phyloP scores from a whole-genome alignment of 2,113 vertebrate species.

The Erpornis zantholeuca region DNA sequence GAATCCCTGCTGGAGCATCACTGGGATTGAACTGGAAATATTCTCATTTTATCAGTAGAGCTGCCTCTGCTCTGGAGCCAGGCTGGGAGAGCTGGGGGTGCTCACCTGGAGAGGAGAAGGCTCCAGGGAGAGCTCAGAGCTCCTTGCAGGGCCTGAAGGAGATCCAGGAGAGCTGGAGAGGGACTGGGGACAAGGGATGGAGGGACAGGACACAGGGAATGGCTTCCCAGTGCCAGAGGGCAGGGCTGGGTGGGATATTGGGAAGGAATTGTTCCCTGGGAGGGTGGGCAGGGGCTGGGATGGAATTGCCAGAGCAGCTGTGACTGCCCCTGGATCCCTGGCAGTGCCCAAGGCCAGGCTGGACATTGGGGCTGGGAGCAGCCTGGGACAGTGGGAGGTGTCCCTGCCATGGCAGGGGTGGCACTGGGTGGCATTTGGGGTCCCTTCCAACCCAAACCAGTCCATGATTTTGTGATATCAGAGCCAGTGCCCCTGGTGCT shows the following conservation, averaged over 20 bases:
- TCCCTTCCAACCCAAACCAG: neutral
- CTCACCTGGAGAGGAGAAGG: neutral
- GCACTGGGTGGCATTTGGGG: fast-evolving
- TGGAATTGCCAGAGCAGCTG: neutral
- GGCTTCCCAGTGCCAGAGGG: neutral
- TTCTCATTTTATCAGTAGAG: neutral
- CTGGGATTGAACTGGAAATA: neutral
- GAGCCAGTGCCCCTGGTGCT: neutral
- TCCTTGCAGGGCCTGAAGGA: fast-evolving
- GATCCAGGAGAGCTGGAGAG: neutral
- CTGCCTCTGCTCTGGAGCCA: neutral
- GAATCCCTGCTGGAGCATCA: neutral
- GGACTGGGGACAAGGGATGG: neutral
- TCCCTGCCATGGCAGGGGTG: neutral
- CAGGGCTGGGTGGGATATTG: fast-evolving
- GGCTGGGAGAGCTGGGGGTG: fast-evolving
- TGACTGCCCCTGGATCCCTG: neutral
- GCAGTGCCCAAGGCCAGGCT: neutral
- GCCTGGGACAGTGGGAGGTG: neutral
- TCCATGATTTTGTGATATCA: neutral
- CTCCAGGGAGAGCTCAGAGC: neutral
- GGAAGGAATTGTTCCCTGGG: neutral
- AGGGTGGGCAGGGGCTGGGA: neutral
- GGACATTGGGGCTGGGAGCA: neutral
- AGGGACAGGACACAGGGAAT: neutral